A percentile compares a stretch with the other conserved stretches of the same genome.
phyloP scores from a whole-genome alignment of 2,888 invertebrate species.

The Macrophya alboannulata region DNA sequence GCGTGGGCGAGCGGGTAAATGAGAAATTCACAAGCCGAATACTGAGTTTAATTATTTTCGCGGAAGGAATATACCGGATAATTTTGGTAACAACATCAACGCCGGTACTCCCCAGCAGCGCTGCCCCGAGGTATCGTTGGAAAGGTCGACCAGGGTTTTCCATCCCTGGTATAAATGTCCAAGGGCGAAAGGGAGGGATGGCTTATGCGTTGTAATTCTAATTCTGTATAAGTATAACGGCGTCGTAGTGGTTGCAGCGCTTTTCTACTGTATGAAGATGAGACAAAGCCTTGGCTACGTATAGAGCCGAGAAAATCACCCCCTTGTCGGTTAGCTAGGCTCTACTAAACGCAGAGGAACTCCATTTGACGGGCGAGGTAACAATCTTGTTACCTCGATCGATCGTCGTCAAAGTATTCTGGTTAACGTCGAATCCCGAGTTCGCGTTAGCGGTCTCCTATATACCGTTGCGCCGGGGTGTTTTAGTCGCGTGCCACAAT shows the following conservation, averaged over 20 bases:
- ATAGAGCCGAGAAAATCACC: conserved; percentile 15
- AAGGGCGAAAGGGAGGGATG: not conserved
- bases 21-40: conserved; percentile 46
- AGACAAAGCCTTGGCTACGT: not conserved
- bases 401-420: conserved; percentile 45
- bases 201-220: conserved; percentile 25
- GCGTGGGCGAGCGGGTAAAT: conserved; percentile 40
- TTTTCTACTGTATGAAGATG: conserved; percentile 39
- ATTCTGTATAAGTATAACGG: conserved; percentile 24
- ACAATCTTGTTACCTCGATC: conserved; percentile 55
- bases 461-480: not conserved
- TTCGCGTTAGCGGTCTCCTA: not conserved
- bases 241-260: not conserved
- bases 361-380: conserved; percentile 46
- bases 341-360: conserved; percentile 27
- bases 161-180: not conserved
- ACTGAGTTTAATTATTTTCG: conserved; percentile 44
- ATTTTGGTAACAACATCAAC: conserved; percentile 42
- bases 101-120: not conserved
- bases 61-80: conserved; percentile 25
- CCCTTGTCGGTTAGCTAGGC: conserved; percentile 40
- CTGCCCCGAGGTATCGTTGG: conserved; percentile 46
- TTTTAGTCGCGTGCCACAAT: conserved; percentile 35
- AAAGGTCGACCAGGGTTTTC: conserved; percentile 22
- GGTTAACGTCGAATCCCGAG: conserved; percentile 27